These are phyloP conservation scores for Archocentrus centrarchus DNA, from an alignment of 2,113 vertebrate genomes.

Conservation along the genomic window DNA sequence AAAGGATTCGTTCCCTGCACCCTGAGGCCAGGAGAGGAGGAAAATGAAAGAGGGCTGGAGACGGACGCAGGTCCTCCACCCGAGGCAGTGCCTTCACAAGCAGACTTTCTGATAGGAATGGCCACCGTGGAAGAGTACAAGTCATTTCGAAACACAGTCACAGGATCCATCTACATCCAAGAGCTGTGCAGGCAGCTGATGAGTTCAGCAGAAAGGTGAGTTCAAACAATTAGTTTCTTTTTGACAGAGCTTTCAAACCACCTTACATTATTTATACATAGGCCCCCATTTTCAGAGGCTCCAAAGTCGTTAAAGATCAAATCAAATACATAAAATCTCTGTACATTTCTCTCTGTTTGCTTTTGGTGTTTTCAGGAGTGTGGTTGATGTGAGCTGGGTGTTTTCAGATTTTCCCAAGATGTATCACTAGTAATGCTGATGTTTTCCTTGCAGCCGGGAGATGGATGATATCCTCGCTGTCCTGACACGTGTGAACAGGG, in stretches of 20 bases:
- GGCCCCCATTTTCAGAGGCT: background rate
- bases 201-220: constrained; percentile 64
- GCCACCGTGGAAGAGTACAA: constrained; percentile 75
- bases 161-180: constrained; percentile 85
- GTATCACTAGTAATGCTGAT: background rate
- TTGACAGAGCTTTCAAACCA: background rate
- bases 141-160: constrained; percentile 47
- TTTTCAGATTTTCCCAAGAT: background rate
- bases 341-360: background rate
- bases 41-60: constrained; percentile 7
- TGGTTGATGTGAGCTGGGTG: background rate
- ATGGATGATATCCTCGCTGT: constrained; percentile 83
- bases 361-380: background rate
- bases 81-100: constrained; percentile 62
- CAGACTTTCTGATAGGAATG: constrained; percentile 84
- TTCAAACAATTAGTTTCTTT: background rate
- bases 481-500: constrained; percentile 86
- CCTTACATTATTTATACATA: background rate
- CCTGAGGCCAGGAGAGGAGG: background rate
- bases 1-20: constrained; percentile 41
- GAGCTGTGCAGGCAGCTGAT: constrained; percentile 80
- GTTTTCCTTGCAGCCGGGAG: constrained; percentile 39
- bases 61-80: constrained; percentile 45
- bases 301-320: background rate
- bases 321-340: background rate